These are phyloP conservation scores for Spilarctia lutea DNA, from an alignment of 2,888 invertebrate genomes.

Conservation along the genomic window DNA sequence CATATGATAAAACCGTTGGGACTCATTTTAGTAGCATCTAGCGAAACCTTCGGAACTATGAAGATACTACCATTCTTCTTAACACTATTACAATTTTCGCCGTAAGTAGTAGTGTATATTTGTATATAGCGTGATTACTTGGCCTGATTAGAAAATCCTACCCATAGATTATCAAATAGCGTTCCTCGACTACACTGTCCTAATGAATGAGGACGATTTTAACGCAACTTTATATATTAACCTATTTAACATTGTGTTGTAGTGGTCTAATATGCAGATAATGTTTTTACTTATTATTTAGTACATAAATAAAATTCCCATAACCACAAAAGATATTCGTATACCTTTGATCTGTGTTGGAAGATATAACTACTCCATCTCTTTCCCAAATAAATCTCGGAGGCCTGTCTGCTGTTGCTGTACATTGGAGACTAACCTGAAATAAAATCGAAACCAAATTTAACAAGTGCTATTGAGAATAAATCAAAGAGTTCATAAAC, in stretches of 20 bases:
- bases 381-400: slow-evolving; percentile 81
- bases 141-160: too few relatives aligned
- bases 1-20: neutral
- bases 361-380: slow-evolving; percentile 76
- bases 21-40: neutral
- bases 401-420: slow-evolving; percentile 73
- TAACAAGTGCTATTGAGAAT: neutral
- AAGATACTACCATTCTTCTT: too few relatives aligned
- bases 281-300: neutral
- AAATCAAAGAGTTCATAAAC: neutral
- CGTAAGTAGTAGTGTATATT: too few relatives aligned
- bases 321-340: neutral
- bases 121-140: too few relatives aligned
- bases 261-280: neutral
- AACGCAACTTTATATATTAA: neutral
- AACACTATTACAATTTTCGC: neutral
- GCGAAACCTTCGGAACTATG: neutral
- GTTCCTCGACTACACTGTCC: neutral
- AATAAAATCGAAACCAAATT: slow-evolving; percentile 32
- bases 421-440: slow-evolving; percentile 78
- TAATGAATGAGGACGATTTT: neutral
- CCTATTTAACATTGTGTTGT: neutral
- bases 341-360: slow-evolving; percentile 80
- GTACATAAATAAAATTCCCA: neutral
- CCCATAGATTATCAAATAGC: neutral